Evolutionary conservation across 2,113 vertebrate genomes (phyloP), one percentile per base, ranked within the genome.

Genomic region (Gymnarchus niloticus): DNA sequence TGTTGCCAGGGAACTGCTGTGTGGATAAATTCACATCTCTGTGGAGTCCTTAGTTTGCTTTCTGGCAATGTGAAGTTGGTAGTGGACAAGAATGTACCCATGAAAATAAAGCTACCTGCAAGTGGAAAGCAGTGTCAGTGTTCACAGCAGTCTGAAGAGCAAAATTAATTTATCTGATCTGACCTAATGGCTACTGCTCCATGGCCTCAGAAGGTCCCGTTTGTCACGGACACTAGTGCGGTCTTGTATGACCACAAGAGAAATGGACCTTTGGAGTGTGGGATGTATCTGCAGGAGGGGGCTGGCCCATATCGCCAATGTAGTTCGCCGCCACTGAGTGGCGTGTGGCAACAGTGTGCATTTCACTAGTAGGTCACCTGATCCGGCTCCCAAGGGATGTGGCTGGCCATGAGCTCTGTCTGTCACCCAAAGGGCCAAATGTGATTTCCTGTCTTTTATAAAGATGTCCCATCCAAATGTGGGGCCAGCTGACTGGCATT

Each of bases 381-480:
- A 88, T 83, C 87, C 87, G 14, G 14, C 5, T 73, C n/a, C n/a
- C 41, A 41, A 6, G 37, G 28, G 14, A 69, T 14, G n/a, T 37
- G 28, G 83, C 89, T n/a, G 9, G 76, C n/a, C n/a, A 33, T 37
- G 65, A 73, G 83, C 51, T 10, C 51, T 77, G 12, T 6, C 61
- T 41, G 33, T 85, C 51, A 83, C 88, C 84, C 85, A 84, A 84
- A 89, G 89, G 87, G 83, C 83, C 65, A 46, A 86, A 73, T 78
- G 73, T 81, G 92, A 84, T 87, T 88, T 88, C 41, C 41, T 95
- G 92, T 98, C 96, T 98, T 98, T 98, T 96, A 96, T 96, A 97
- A 96, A 96, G 96, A 97, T 95, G 86, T 86, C 91, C 92, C 28
- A 73, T 91, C 92, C 92, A 93, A 91, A 91, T 91, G 88, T 92